Conservation (phyloP, 1,140 invertebrate species). For the Myzus persicae region DNA sequence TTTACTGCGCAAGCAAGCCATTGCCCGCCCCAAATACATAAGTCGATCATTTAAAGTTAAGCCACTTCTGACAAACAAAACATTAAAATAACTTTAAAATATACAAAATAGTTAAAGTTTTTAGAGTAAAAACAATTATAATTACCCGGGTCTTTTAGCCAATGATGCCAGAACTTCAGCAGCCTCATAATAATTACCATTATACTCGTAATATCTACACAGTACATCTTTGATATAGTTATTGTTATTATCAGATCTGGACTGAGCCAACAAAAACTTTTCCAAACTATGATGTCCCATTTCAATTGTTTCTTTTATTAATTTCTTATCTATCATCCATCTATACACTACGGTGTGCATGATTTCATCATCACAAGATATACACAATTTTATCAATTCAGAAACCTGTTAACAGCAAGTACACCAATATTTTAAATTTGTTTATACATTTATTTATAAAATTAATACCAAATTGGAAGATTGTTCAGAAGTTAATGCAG, state of each 20-base stretch:
- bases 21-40: conserved; percentile 51
- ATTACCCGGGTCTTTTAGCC: conserved; percentile 81
- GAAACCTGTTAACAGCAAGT: conserved; percentile 19
- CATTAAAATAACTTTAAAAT: background rate
- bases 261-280: conserved; percentile 60
- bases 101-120: background rate
- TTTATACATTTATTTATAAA: background rate
- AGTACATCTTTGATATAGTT: conserved; percentile 81
- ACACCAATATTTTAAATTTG: background rate
- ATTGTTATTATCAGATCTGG: conserved; percentile 59
- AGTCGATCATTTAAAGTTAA: conserved; percentile 50
- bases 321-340: conserved; percentile 86
- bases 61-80: conserved; percentile 23
- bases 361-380: conserved; percentile 75
- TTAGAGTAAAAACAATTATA: conserved; percentile 65
- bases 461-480: conserved; percentile 47
- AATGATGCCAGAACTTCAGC: conserved; percentile 89
- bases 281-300: conserved; percentile 78
- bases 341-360: conserved; percentile 91
- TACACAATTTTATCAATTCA: conserved; percentile 60
- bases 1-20: conserved; percentile 52
- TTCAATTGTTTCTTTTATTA: conserved; percentile 79
- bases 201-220: conserved; percentile 96
- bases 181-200: conserved; percentile 90
- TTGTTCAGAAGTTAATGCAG: conserved; percentile 12